These are phyloP conservation scores for Diadema setosum DNA, from an alignment of 35 echinoderm and acorn worm species.

Conservation along the genomic window DNA sequence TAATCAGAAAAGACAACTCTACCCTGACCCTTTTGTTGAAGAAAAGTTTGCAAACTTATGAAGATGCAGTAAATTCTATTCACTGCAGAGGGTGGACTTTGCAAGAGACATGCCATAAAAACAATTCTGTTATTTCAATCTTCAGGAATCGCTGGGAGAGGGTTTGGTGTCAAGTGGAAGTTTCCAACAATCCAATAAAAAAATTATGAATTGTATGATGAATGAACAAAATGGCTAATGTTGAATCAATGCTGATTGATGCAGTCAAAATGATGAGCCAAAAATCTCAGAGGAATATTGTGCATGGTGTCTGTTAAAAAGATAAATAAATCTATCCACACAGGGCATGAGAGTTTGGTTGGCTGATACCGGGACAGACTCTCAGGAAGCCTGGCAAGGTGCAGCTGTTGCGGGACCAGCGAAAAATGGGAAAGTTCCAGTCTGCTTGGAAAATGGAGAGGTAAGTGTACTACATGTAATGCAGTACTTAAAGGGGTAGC, in stretches of 20 bases:
- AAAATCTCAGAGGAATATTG: background rate
- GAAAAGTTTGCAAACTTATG: too few species aligned
- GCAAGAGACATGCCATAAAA: background rate
- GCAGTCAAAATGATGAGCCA: background rate
- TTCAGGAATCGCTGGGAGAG: background rate
- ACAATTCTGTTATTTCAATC: background rate
- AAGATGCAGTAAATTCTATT: background rate
- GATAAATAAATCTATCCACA: too few species aligned
- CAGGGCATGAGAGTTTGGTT: constrained; percentile 50
- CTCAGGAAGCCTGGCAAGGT: background rate
- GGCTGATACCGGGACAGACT: background rate
- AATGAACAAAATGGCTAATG: background rate
- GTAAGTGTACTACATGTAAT: background rate
- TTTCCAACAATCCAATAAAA: background rate
- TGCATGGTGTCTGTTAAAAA: too few species aligned
- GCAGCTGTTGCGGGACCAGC: background rate
- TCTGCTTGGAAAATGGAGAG: background rate
- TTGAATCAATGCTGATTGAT: background rate
- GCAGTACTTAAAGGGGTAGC: background rate
- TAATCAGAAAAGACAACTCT: too few species aligned
- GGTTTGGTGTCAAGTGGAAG: background rate
- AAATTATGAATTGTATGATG: background rate
- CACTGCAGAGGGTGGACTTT: background rate
- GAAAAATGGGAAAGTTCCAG: background rate
- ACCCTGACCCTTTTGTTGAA: too few species aligned